Base-by-base conservation (phyloP, 2,797 vertebrate genomes). In the Brachymystax lenok region DNA sequence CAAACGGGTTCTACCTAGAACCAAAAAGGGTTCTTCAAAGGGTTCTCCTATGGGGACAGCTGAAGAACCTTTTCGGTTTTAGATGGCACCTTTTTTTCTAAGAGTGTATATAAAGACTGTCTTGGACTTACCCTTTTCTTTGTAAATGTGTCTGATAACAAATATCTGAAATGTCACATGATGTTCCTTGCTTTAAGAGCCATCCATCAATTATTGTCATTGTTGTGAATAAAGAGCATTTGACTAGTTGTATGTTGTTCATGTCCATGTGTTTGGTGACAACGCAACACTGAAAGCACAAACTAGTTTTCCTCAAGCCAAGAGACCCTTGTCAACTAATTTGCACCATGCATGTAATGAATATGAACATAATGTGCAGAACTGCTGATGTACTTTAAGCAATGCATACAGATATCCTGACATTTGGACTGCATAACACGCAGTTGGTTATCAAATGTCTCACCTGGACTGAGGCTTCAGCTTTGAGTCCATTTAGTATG, bases 221-320 rank as follows among this genome's bases (percentile, higher is more conserved):
- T 71, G 46, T 71, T 28, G 27, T 71, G 70, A 71, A 71, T 71
- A 71, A 71, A 70, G 35, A 70, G 19, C 27, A n/a, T 17, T 70
- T 51, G 40, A 46, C 46, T 70, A 59, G 56, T 59, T 46, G 56
- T 10, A 59, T 59, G 56, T 7, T 19, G 19, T 59, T 59, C 21
- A n/a, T 19, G 56, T n/a, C 19, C 56, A 59, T 3, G 56, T 19
- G 54, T 59, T 21, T 2, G 7, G 19, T 59, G 56, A 21, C 7
- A 59, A 54, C 51, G 17, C 30, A 33, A 46, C 40, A 13, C 40
- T 46, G 40, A 46, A 46, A 46, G 10, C 10, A 12, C 10, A 46
- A 46, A 46, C 40, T 46, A 46, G 1, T 7, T 19, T n/a, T 59
- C 19, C 7, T n/a, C 56, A 59, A 59, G 56, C 56, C 56, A 59